Conservation (phyloP, 1,140 invertebrate genomes). For the Hyphantria cunea region DNA sequence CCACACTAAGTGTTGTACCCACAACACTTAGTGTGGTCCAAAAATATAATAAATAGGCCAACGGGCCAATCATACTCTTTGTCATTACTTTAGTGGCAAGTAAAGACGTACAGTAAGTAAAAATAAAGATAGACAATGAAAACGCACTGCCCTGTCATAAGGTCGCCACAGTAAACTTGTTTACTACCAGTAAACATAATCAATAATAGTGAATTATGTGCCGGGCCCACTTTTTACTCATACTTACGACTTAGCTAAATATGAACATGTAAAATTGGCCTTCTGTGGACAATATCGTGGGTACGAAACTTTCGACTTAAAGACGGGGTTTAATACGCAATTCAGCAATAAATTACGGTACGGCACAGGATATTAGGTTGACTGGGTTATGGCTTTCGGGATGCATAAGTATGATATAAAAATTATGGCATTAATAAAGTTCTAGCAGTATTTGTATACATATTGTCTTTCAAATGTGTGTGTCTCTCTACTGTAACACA, state of each 20-base stretch:
- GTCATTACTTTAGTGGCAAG: too few relatives aligned
- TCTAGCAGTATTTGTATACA: not conserved
- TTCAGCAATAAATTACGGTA: slow-evolving; percentile 7
- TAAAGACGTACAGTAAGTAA: too few relatives aligned
- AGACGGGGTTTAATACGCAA: slow-evolving; percentile 9
- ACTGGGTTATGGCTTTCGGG: slow-evolving; percentile 5
- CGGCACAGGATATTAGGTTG: slow-evolving; percentile 1
- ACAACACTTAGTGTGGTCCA: too few relatives aligned
- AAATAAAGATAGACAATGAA: slow-evolving; percentile 39
- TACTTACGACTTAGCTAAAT: slow-evolving; percentile 52
- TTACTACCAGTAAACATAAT: slow-evolving; percentile 73
- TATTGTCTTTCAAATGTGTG: not conserved
- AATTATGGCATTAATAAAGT: not conserved
- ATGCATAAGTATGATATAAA: not conserved
- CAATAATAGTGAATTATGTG: slow-evolving; percentile 70
- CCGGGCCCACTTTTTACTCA: slow-evolving; percentile 55
- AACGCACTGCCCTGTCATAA: slow-evolving; percentile 43
- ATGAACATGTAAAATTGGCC: slow-evolving; percentile 47
- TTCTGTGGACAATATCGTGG: slow-evolving; percentile 29
- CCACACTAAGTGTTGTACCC: too few relatives aligned
- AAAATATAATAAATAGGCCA: too few relatives aligned
- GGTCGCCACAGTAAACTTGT: slow-evolving; percentile 59
- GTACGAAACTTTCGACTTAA: slow-evolving; percentile 9
- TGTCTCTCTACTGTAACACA: too few relatives aligned
- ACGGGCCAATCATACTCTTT: too few relatives aligned